Evolutionary conservation across 2,888 invertebrate genomes (phyloP), one percentile per base, ranked within the genome.

Genomic region (Tetranychus truncatus): DNA sequence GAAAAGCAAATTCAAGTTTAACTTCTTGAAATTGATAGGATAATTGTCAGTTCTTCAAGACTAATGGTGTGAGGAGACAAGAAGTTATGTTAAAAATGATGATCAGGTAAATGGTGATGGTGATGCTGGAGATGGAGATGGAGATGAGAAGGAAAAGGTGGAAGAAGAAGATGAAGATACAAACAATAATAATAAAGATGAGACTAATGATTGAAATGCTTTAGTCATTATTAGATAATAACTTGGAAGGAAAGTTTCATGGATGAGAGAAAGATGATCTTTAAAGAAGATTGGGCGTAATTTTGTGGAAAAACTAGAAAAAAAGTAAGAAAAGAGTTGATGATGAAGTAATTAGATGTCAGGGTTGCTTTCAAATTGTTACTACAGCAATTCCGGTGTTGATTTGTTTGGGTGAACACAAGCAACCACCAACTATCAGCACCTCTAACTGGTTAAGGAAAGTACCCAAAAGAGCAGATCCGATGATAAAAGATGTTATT

Each of bases 41-140:
- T 55, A 55, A 55, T 55, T 55, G 55, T 55, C 55, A 55, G 55
- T 55, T 55, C 55, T 55, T 55, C 55, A 55, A 55, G 55, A 55
- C 55, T 55, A 55, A 55, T 55, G 55, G 15, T 55, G 55, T 55
- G 55, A 34, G 34, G 34, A 34, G 34, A 34, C 55, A 55, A 55
- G 15, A 55, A 3, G 55, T 55, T 15, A 55, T 15, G 55, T 55
- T 15, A 55, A 55, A 55, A 4, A 34, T 34, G 34, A 55, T 9
- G 55, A 55, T 55, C 5, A 55, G 55, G 55, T 15, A 55, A 55
- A 55, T 55, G 6, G 15, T 55, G 55, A 55, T 55, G 55, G 1
- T 2, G 15, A 46, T 46, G 9, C 15, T n/a, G n/a, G n/a, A n/a
- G n/a, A n/a, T 34, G 34, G 34, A 34, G 34, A 34, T 34, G 34